Evolutionary conservation across 1,140 invertebrate genomes (phyloP).

Genomic region (Ceratina calcarata): DNA sequence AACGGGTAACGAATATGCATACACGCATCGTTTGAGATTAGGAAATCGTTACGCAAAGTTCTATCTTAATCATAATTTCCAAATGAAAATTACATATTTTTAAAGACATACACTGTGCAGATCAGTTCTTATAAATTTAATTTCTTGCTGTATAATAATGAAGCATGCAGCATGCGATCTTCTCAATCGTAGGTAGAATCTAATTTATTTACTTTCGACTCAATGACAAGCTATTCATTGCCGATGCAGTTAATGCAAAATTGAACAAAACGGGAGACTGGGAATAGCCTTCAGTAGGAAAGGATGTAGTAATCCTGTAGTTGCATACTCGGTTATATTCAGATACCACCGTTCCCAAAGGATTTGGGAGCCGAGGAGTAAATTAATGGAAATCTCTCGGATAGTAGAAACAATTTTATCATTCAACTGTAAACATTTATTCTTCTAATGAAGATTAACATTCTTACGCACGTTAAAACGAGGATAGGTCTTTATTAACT

Average conservation of each 20-base stretch:
- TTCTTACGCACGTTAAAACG: too few relatives aligned
- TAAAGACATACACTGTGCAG: too few relatives aligned
- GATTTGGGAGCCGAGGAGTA: background rate
- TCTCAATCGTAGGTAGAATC: too few relatives aligned
- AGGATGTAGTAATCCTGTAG: background rate
- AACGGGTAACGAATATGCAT: slow-evolving; percentile 24
- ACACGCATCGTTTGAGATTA: slow-evolving; percentile 5
- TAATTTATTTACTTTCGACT: too few relatives aligned
- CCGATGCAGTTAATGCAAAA: slow-evolving; percentile 1
- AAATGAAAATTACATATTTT: too few relatives aligned
- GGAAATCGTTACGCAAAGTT: background rate
- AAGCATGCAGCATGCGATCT: too few relatives aligned
- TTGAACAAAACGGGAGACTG: background rate
- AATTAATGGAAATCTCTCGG: slow-evolving; percentile 33
- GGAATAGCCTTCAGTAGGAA: slow-evolving; percentile 2
- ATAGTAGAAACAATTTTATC: background rate
- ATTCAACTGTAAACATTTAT: background rate
- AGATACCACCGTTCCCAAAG: slow-evolving; percentile 22
- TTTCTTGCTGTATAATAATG: too few relatives aligned
- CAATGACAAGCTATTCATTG: background rate
- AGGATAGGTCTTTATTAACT: too few relatives aligned
- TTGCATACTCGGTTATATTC: background rate
- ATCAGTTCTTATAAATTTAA: too few relatives aligned
- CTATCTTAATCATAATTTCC: background rate
- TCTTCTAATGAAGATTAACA: too few relatives aligned